These are phyloP conservation scores for Gymnocephalus cernua DNA, from an alignment of 2,113 vertebrate genomes.

Conservation along the genomic window DNA sequence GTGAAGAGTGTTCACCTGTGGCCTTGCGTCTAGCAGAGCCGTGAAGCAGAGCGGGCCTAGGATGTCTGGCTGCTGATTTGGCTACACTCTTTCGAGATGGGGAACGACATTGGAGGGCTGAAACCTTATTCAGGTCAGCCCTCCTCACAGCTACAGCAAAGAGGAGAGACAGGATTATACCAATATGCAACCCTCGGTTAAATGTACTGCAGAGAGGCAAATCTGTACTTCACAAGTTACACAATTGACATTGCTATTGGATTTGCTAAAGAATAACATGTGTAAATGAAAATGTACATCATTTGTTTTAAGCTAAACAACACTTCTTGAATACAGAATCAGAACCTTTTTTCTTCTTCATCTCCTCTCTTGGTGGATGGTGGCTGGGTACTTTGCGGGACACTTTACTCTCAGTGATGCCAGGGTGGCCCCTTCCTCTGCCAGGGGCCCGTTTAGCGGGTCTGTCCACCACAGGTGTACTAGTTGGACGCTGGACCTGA, in stretches of 20 bases:
- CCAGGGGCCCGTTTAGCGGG: constrained; percentile 91
- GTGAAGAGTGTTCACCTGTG: constrained; percentile 91
- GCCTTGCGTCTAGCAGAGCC: constrained; percentile 95
- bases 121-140: constrained; percentile 96
- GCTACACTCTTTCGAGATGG: constrained; percentile 95
- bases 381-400: constrained; percentile 90
- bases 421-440: constrained; percentile 89
- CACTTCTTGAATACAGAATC: constrained; percentile 41
- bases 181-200: constrained; percentile 33
- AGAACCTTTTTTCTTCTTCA: constrained; percentile 98
- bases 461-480: constrained; percentile 88
- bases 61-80: constrained; percentile 94
- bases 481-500: constrained; percentile 89
- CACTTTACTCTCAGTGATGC: constrained; percentile 91
- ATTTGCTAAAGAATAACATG: neutral
- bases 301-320: constrained; percentile 4
- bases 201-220: constrained; percentile 30
- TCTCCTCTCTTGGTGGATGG: constrained; percentile 92
- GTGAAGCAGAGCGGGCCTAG: constrained; percentile 94
- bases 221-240: constrained; percentile 13
- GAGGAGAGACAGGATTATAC: constrained; percentile 80
- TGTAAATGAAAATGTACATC: neutral
- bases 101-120: constrained; percentile 94
- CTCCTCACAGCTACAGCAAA: constrained; percentile 92
- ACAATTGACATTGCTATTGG: too few relatives aligned